Evolutionary conservation across 2,797 vertebrate species (phyloP).

Genomic region (Morus bassanus): DNA sequence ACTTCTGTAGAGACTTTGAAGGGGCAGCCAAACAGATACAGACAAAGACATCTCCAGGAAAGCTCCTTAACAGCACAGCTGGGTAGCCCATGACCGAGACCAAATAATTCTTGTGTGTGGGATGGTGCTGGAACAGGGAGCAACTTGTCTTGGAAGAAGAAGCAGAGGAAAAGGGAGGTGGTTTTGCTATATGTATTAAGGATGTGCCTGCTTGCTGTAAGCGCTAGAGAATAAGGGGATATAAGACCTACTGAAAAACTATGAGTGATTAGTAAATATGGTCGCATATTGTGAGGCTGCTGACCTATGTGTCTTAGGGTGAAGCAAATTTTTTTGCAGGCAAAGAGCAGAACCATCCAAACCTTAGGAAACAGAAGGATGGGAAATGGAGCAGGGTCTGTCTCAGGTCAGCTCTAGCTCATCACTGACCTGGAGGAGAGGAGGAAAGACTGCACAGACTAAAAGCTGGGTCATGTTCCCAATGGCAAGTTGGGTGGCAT

Average conservation of each 20-base stretch:
- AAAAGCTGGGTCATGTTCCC: neutral
- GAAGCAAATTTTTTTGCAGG: neutral
- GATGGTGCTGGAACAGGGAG: neutral
- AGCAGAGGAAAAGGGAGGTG: neutral
- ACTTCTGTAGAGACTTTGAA: neutral
- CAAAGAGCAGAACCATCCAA: neutral
- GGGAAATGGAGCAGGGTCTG: neutral
- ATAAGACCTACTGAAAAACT: neutral
- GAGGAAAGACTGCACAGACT: neutral
- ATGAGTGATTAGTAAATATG: neutral
- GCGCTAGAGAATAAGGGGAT: rapidly evolving
- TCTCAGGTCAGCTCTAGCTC: neutral
- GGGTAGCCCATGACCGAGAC: neutral
- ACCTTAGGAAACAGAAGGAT: neutral
- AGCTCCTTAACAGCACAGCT: neutral
- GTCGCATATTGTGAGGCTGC: neutral
- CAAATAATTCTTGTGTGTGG: neutral
- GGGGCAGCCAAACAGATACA: neutral
- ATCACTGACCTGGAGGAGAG: neutral
- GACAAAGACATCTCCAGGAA: neutral
- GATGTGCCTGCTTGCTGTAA: neutral
- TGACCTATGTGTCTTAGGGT: neutral
- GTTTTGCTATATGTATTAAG: neutral
- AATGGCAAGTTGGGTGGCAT: rapidly evolving
- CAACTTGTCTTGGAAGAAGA: neutral